These are phyloP conservation scores for Argya squamiceps DNA, from an alignment of 2,797 vertebrate genomes.

Conservation along the genomic window DNA sequence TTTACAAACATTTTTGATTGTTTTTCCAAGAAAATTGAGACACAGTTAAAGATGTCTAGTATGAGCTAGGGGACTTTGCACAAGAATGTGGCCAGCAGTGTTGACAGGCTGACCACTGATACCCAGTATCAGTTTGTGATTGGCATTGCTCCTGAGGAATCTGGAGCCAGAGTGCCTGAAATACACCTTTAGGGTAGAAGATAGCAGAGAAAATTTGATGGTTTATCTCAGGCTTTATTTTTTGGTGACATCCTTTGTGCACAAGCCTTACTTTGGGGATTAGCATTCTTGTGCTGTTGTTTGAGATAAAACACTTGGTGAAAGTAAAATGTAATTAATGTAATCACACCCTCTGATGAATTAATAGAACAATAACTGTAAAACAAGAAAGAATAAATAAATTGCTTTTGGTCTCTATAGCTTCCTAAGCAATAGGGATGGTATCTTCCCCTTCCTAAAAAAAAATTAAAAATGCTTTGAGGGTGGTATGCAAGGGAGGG, in stretches of 20 bases:
- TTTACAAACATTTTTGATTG: neutral
- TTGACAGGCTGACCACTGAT: neutral
- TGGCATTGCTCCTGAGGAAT: neutral
- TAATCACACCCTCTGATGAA: neutral
- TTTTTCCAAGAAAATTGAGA: neutral
- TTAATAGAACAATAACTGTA: neutral
- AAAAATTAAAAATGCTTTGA: neutral
- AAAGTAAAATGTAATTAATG: neutral
- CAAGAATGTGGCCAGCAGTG: neutral
- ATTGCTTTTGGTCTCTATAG: neutral
- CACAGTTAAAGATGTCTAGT: neutral
- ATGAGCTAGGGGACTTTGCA: neutral
- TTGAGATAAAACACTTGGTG: neutral
- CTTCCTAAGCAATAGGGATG: neutral
- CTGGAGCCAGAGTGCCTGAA: neutral
- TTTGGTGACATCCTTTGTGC: neutral
- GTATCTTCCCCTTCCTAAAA: neutral
- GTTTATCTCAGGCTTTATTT: neutral
- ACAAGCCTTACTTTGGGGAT: neutral
- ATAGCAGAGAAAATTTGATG: neutral
- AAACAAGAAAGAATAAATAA: neutral
- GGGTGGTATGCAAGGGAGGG: neutral
- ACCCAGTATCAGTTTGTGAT: neutral
- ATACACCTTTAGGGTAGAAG: neutral
- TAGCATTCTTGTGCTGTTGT: neutral